Base-by-base conservation (phyloP, 2,888 invertebrate species). In the Cerceris ruficornis region DNA sequence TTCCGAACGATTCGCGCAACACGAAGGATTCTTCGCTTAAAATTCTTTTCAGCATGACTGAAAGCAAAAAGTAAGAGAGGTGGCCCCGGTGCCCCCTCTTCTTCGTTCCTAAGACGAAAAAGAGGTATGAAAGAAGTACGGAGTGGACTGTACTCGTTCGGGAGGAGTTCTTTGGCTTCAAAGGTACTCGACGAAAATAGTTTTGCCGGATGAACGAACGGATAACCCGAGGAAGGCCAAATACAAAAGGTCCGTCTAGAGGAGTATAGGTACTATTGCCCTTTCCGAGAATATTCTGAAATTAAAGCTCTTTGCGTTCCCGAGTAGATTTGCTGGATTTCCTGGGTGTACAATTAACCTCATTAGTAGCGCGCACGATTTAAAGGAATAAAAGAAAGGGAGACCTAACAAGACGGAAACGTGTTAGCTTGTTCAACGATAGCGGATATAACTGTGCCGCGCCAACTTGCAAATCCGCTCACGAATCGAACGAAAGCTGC, bases 181-280 rank as follows among this genome's bases (percentile, higher is more conserved):
- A 75, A 75, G 73, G 52, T 39, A 60, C 69, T 75, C 72, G 69
- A 41, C 64, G 74, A 74, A 75, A 82, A 75, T 77, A 75, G 69
- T 77, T 75, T 69, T 54, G 70, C 42, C 66, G 57, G 66, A 77
- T 60, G 69, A 73, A 54, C 67, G 64, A 59, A 54, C 59, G 72
- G 39, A 65, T 17, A 67, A 68, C 50, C 4, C 52, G 66, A n/a
- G 7, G 62, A 57, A 42, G 66, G 49, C 57, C 39, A 50, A 54
- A 66, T 17, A 69, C 17, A 64, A 78, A 82, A 68, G 58, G 54
- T 67, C 64, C 52, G 9, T 39, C 49, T 39, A 15, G 52, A 57
- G n/a, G 54, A 78, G 52, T 28, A 28, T 28, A 39, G 58, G 11
- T 14, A n/a, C 60, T n/a, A 60, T 7, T 68, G 49, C 46, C 28